Evolutionary conservation across 2,888 invertebrate genomes (phyloP), one percentile per base, ranked within the genome.

Genomic region (Parasteatoda lunata): DNA sequence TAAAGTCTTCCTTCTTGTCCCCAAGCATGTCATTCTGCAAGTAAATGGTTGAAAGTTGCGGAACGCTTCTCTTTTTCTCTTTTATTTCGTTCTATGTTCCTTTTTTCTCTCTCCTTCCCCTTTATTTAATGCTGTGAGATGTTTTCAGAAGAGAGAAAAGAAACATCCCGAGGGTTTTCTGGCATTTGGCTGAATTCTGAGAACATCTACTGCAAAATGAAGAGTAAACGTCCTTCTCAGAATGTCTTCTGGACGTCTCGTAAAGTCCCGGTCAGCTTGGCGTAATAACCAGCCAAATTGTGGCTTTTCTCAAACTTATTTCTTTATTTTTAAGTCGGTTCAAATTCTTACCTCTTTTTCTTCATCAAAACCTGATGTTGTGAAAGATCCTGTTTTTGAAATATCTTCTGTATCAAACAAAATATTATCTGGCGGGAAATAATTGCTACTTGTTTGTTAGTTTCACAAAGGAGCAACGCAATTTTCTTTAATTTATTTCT

Each of bases 1-100:
- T 51, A 49, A 51, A 49, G n/a, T 45, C 45, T 54, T 52, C 68
- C 68, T 68, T 68, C 71, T 64, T 79, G 71, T 79, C 71, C 77
- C 51, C 52, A 69, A 77, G 77, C 79, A 77, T 13, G 54, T 68
- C 54, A 77, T 77, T 77, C 77, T 52, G 47, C 66, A 30, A 59
- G 47, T 54, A 70, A 71, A 79, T 70, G 52, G 79, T 71, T 45
- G 79, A 70, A 30, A 79, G 79, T 79, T 79, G 70, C 71, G 79
- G 79, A 79, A 59, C 70, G 59, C 64, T 70, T 71, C 70, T 78
- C 77, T 52, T 51, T 45, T 64, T 76, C 11, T 76, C 64, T 76
- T 76, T 64, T 6, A 48, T 51, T 59, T 78, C 66, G 47, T 69
- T 6, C 75, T 69, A 45, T 47, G 52, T 66, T 66, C 54, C 59